Evolutionary conservation across 2,797 vertebrate genomes (phyloP).

Genomic region (Telmatherina bonti): DNA sequence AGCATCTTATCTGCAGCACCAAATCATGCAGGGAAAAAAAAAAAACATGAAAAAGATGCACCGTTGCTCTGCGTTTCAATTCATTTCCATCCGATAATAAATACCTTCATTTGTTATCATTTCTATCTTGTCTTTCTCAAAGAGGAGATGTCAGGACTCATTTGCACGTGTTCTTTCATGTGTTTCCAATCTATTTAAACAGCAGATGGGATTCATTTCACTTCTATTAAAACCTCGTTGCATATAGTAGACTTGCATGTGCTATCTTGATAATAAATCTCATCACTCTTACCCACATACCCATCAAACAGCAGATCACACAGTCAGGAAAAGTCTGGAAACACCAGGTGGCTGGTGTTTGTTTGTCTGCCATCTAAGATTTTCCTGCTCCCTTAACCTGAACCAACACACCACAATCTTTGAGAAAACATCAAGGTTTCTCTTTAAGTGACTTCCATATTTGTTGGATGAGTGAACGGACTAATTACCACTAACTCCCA

Average conservation of each 20-base stretch:
- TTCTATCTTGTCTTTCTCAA: conserved; percentile 6
- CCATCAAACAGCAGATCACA: background rate
- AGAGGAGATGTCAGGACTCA: background rate
- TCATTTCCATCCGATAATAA: conserved; percentile 2
- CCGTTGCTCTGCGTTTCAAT: background rate
- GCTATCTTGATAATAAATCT: background rate
- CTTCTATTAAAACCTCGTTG: background rate
- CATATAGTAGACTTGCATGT: background rate
- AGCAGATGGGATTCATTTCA: background rate
- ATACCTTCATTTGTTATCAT: background rate
- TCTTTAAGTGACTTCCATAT: too few relatives aligned
- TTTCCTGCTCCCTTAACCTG: too few relatives aligned
- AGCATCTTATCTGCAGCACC: conserved; percentile 5
- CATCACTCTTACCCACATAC: background rate
- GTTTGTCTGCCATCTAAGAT: background rate
- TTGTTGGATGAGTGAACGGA: too few relatives aligned
- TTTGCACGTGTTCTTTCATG: background rate
- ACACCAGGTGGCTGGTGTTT: background rate
- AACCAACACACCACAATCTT: too few relatives aligned
- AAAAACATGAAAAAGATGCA: background rate
- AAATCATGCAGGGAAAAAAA: background rate
- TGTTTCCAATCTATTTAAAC: background rate
- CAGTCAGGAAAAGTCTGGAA: background rate
- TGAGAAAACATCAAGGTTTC: too few relatives aligned
- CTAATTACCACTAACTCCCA: too few relatives aligned